Percentiles rank a stretch among this genome's conserved stretches.
phyloP scores from a whole-genome alignment of 2,113 vertebrate genomes.

The Scomber japonicus region DNA sequence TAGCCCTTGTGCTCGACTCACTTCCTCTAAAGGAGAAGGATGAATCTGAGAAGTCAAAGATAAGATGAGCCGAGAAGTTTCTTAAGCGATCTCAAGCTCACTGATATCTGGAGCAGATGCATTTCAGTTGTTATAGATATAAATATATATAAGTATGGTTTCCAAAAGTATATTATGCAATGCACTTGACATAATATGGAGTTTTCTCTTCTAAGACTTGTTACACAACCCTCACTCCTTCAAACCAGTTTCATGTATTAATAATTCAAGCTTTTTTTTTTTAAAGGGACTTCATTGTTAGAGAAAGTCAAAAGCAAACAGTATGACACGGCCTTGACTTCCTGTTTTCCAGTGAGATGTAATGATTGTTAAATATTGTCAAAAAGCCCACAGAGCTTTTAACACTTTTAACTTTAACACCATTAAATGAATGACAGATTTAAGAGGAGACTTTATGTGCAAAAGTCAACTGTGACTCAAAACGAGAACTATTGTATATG shows the following conservation, averaged over 20 bases:
- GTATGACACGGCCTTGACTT: conserved; percentile 3
- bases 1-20: not conserved
- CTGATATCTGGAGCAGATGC: not conserved
- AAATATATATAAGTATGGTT: too few relatives aligned
- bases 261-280: not conserved
- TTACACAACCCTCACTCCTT: not conserved
- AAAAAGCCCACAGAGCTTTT: conserved; percentile 11
- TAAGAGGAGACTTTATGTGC: conserved; percentile 1
- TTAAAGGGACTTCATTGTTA: not conserved
- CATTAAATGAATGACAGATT: conserved; percentile 31
- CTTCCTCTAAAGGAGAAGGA: not conserved
- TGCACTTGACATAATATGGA: not conserved
- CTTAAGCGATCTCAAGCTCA: not conserved
- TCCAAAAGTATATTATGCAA: not conserved
- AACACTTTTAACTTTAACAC: not conserved
- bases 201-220: conserved; percentile 9
- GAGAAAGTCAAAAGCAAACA: conserved; percentile 9
- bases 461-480: not conserved
- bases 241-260: conserved; percentile 24
- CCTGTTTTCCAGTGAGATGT: not conserved
- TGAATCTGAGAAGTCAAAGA: too few relatives aligned
- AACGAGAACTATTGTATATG: conserved; percentile 23
- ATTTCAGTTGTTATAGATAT: not conserved
- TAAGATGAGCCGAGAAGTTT: not conserved
- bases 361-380: not conserved